Evolutionary conservation across 2,113 vertebrate species (phyloP).

Genomic region (Nycticryphes semicollaris): DNA sequence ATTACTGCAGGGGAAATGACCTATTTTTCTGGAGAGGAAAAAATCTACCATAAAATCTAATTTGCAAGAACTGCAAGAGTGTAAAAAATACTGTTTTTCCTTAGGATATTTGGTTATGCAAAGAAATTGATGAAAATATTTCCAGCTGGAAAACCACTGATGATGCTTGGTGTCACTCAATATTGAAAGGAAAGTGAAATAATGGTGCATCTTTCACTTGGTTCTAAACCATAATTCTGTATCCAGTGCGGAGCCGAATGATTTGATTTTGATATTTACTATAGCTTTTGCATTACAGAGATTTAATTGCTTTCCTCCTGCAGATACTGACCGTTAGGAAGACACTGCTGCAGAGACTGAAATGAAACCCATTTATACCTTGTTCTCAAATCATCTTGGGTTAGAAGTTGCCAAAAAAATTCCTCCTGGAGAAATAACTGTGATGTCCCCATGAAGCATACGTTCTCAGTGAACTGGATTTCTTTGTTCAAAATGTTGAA

Average conservation of each 20-base stretch:
- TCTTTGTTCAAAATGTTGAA: background rate
- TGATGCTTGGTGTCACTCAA: background rate
- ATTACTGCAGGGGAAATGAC: background rate
- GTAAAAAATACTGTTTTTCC: background rate
- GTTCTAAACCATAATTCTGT: background rate
- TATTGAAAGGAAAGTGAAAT: background rate
- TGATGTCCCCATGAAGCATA: background rate
- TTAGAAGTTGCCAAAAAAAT: background rate
- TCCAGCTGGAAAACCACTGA: background rate
- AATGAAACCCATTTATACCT: background rate
- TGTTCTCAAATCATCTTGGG: background rate
- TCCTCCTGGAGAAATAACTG: background rate
- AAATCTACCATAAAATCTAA: background rate
- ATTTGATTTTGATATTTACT: background rate
- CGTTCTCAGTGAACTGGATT: background rate
- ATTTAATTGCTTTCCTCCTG: background rate
- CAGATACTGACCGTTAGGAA: background rate
- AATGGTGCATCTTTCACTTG: background rate
- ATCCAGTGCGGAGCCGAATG: background rate
- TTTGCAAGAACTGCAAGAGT: background rate
- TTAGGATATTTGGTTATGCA: background rate
- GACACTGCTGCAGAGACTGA: background rate
- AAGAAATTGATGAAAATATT: background rate
- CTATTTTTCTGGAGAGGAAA: constrained; percentile 33
- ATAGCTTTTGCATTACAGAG: background rate